phyloP scores from a whole-genome alignment of 2,797 vertebrate genomes.

The Trichosurus vulpecula region DNA sequence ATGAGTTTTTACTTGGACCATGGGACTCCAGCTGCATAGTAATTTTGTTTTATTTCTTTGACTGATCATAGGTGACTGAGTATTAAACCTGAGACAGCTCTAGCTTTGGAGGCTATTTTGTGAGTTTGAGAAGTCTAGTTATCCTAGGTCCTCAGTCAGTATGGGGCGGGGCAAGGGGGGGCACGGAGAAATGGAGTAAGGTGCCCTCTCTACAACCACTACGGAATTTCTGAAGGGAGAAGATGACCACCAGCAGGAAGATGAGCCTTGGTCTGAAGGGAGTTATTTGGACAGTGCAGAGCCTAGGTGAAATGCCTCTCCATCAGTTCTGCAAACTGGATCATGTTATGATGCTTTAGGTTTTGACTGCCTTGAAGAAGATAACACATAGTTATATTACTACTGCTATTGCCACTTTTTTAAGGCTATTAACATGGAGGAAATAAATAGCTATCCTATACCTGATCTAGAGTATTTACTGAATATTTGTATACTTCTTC shows the following conservation, averaged over 20 bases:
- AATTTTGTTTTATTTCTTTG: not conserved
- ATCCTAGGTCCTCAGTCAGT: not conserved
- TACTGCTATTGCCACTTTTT: not conserved
- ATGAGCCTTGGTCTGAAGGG: not conserved
- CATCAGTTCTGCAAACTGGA: not conserved
- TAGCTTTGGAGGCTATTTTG: not conserved
- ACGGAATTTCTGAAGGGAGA: not conserved
- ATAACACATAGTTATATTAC: not conserved
- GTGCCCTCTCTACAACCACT: not conserved
- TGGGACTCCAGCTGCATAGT: not conserved
- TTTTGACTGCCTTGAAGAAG: not conserved
- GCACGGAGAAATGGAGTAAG: not conserved
- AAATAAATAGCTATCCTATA: not conserved
- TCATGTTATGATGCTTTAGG: not conserved
- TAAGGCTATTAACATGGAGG: not conserved
- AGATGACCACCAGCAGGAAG: not conserved
- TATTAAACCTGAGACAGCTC: not conserved
- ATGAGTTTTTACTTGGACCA: not conserved
- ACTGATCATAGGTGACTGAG: not conserved
- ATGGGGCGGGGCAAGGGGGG: not conserved
- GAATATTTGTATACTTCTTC: not conserved
- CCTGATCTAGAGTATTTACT: not conserved
- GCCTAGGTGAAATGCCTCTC: not conserved
- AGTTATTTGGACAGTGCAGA: not conserved
- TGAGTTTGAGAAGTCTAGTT: not conserved